Conservation (phyloP, 2,113 vertebrate genomes). For the Macquaria australasica region DNA sequence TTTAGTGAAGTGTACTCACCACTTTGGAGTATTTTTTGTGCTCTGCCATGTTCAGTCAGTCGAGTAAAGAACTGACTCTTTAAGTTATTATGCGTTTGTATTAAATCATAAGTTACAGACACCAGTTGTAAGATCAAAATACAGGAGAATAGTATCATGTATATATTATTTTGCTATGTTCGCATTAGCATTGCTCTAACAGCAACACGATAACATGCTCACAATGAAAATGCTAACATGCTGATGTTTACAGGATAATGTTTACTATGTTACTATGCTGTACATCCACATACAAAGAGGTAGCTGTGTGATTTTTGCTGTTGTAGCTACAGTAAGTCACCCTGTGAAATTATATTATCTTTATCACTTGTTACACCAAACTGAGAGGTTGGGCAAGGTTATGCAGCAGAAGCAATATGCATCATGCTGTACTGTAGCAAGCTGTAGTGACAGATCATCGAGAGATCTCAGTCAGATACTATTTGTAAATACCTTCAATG, state of each 20-base stretch:
- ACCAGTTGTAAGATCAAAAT: not conserved
- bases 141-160: not conserved
- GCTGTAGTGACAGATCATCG: too few relatives aligned
- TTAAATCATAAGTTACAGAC: not conserved
- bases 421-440: too few relatives aligned
- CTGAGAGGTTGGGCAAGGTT: too few relatives aligned
- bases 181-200: not conserved
- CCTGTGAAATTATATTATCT: too few relatives aligned
- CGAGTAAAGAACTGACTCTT: not conserved
- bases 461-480: too few relatives aligned
- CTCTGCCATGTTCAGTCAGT: not conserved
- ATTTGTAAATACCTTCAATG: conserved; percentile 21
- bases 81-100: not conserved
- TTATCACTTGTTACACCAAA: too few relatives aligned
- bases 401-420: too few relatives aligned
- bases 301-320: too few relatives aligned
- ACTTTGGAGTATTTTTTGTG: not conserved
- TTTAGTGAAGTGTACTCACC: not conserved
- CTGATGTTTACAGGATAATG: not conserved
- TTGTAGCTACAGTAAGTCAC: too few relatives aligned
- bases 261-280: too few relatives aligned
- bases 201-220: not conserved
- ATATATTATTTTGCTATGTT: not conserved
- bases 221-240: not conserved
- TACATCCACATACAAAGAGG: too few relatives aligned